A percentile compares a stretch with the other conserved stretches of the same genome.
Conservation (phyloP, 2,888 invertebrate genomes). For the Arctia plantaginis region DNA sequence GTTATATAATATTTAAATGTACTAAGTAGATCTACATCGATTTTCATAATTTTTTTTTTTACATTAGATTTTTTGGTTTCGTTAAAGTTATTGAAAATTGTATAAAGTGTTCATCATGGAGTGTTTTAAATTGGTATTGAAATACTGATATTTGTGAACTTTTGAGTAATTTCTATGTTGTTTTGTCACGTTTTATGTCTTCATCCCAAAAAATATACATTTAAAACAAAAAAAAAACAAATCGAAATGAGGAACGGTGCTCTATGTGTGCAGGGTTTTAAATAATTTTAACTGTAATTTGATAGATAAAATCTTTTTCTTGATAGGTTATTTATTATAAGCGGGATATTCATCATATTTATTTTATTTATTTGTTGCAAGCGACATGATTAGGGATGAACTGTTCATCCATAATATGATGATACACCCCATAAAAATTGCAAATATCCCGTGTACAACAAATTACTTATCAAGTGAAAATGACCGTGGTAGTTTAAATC, state of each 20-base stretch:
- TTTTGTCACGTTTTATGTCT: neutral
- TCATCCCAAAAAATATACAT: neutral
- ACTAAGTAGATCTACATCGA: too few species aligned
- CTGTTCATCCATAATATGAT: neutral
- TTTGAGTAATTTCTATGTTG: neutral
- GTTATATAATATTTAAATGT: too few species aligned
- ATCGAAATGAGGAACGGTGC: neutral
- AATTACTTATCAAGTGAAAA: too few species aligned
- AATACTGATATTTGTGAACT: neutral
- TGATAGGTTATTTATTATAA: too few species aligned
- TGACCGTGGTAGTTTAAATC: too few species aligned
- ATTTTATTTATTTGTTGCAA: too few species aligned
- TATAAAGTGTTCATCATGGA: neutral
- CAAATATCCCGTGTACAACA: too few species aligned
- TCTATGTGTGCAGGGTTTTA: neutral
- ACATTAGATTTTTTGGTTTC: too few species aligned
- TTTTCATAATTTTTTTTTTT: too few species aligned
- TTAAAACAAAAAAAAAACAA: neutral
- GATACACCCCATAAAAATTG: too few species aligned
- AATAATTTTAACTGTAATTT: neutral
- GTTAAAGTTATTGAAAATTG: neutral
- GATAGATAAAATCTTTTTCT: neutral
- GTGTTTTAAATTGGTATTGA: neutral
- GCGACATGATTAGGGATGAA: neutral
- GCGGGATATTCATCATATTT: too few species aligned